Percentiles rank a stretch among this genome's conserved stretches.
These are phyloP conservation scores for Cinclus cinclus DNA, from an alignment of 2,113 vertebrate species.

Conservation along the genomic window DNA sequence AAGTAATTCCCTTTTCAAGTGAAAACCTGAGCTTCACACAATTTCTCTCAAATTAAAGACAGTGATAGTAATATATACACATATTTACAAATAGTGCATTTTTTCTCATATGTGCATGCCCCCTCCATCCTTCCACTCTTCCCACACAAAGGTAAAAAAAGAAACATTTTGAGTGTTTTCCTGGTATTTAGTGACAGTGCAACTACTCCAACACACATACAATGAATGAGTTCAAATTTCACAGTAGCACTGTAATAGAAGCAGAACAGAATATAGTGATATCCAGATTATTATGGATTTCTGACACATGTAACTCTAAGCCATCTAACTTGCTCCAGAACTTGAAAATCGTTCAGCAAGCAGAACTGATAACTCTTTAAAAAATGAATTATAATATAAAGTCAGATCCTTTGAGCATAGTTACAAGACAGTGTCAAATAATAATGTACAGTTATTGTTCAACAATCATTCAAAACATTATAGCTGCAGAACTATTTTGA, in stretches of 20 bases:
- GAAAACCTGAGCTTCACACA: not conserved
- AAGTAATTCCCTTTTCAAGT: not conserved
- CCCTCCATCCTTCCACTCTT: not conserved
- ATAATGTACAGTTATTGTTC: conserved; percentile 65
- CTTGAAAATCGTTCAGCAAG: conserved; percentile 33
- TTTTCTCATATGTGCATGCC: not conserved
- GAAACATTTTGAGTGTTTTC: not conserved
- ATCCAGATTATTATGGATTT: not conserved
- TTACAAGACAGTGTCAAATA: conserved; percentile 66
- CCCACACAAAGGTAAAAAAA: not conserved
- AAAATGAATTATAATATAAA: conserved; percentile 54
- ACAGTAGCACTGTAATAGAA: not conserved
- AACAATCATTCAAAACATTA: conserved; percentile 47
- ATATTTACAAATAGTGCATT: not conserved
- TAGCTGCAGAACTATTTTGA: conserved; percentile 53
- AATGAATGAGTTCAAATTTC: not conserved
- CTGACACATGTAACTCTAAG: not conserved
- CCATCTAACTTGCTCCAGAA: not conserved
- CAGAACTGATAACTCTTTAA: conserved; percentile 37
- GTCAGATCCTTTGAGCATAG: conserved; percentile 53
- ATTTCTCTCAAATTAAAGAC: not conserved
- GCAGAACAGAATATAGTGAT: not conserved
- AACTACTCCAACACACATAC: not conserved
- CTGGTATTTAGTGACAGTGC: not conserved
- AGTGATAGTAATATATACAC: not conserved